Conservation (phyloP, 2,888 invertebrate genomes). For the Tenthredo distinguenda region DNA sequence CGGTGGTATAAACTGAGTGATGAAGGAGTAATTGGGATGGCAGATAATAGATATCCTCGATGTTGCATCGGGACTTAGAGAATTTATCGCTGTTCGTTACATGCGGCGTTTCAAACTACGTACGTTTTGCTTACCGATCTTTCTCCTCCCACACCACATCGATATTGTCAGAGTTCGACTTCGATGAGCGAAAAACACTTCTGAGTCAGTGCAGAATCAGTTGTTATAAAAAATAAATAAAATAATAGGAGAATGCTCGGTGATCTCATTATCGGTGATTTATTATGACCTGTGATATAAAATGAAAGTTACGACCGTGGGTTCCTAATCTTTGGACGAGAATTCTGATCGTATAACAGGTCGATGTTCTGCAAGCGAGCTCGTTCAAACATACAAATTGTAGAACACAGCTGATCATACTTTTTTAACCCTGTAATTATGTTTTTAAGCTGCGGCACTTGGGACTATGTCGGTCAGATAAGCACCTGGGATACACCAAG, state of each 20-base stretch:
- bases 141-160: too few relatives aligned
- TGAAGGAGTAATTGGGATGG: constrained; percentile 44
- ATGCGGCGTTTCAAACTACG: not conserved
- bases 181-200: too few relatives aligned
- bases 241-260: too few relatives aligned
- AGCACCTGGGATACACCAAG: constrained; percentile 52
- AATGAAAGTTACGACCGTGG: too few relatives aligned
- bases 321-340: not conserved
- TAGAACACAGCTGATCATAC: not conserved
- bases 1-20: constrained; percentile 12
- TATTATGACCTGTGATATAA: too few relatives aligned
- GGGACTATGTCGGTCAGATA: constrained; percentile 50
- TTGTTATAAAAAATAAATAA: too few relatives aligned
- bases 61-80: not conserved
- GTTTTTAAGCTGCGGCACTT: constrained; percentile 54
- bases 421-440: not conserved
- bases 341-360: not conserved
- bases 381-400: not conserved
- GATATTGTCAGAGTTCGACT: too few relatives aligned
- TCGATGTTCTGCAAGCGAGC: not conserved
- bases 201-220: too few relatives aligned
- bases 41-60: constrained; percentile 31
- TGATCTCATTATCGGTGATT: too few relatives aligned
- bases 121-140: not conserved
- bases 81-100: not conserved